Conservation (phyloP, 2,888 invertebrate species). For the Hydropsyche betteni region DNA sequence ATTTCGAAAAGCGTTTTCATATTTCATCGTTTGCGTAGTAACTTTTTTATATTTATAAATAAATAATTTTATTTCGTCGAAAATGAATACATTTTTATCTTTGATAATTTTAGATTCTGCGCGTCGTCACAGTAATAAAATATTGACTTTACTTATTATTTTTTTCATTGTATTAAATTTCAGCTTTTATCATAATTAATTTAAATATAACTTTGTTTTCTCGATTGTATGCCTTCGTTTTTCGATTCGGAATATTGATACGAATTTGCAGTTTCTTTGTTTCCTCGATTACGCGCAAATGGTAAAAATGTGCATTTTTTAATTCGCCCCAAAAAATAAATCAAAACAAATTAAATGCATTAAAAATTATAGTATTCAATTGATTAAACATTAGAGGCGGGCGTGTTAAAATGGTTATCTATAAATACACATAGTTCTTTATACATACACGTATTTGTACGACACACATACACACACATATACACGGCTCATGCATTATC, state of each 20-base stretch:
- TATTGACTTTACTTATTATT: too few species aligned
- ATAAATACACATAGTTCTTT: not conserved
- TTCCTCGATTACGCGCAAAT: too few species aligned
- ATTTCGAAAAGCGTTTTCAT: not conserved
- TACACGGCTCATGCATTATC: not conserved
- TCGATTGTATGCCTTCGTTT: too few species aligned
- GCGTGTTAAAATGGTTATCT: constrained; percentile 5
- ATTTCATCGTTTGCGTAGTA: not conserved
- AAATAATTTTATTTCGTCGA: not conserved
- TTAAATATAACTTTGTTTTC: too few species aligned
- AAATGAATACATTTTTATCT: too few species aligned
- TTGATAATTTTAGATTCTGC: too few species aligned
- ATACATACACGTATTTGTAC: constrained; percentile 1
- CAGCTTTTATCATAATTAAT: too few species aligned
- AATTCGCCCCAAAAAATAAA: not conserved
- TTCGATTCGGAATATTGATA: too few species aligned
- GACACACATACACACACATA: not conserved
- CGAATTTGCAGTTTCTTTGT: too few species aligned
- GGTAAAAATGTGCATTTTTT: too few species aligned
- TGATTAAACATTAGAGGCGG: not conserved
- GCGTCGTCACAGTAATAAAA: too few species aligned
- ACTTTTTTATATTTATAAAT: not conserved
- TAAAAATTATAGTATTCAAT: not conserved
- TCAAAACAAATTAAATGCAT: not conserved
- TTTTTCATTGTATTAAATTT: too few species aligned